A percentile compares a stretch with the other conserved stretches of the same genome.
phyloP scores from a whole-genome alignment of 1,140 invertebrate species.

The Centruroides vittatus region DNA sequence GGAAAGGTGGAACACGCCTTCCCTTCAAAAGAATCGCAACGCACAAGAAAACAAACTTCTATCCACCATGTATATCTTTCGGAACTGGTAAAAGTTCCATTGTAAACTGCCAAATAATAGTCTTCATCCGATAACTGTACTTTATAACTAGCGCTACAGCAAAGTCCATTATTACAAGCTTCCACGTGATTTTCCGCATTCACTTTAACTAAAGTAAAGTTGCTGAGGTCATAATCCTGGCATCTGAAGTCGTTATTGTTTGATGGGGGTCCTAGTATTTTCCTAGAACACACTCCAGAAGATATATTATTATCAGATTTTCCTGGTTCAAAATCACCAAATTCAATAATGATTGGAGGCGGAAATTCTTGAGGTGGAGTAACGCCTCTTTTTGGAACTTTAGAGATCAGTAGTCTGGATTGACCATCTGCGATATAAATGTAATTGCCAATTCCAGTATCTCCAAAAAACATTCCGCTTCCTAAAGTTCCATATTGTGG shows the following conservation, averaged over 20 bases:
- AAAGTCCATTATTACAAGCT: slow-evolving; percentile 11
- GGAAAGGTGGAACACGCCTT: not conserved
- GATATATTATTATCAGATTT: not conserved
- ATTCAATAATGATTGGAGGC: not conserved
- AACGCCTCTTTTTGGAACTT: not conserved
- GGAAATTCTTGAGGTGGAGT: not conserved
- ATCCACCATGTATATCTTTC: slow-evolving; percentile 1
- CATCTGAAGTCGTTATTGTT: slow-evolving; percentile 3
- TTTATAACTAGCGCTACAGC: slow-evolving; percentile 10
- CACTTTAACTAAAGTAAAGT: slow-evolving; percentile 4
- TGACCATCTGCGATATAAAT: slow-evolving; percentile 2
- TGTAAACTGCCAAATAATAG: not conserved
- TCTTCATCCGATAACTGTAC: not conserved
- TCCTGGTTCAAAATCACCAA: not conserved
- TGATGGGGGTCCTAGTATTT: not conserved
- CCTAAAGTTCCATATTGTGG: slow-evolving; percentile 20
- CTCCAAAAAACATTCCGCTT: slow-evolving; percentile 14
- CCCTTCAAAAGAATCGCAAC: not conserved
- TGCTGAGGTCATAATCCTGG: not conserved
- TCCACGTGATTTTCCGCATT: not conserved
- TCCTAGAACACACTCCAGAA: slow-evolving; percentile 1
- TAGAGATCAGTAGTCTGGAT: slow-evolving; percentile 6
- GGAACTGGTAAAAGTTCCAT: not conserved
- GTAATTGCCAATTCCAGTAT: not conserved
- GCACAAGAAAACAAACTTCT: slow-evolving; percentile 10